Percentiles rank a stretch among this genome's conserved stretches.
phyloP scores from a whole-genome alignment of 1,140 invertebrate genomes.

The Papilio machaon region DNA sequence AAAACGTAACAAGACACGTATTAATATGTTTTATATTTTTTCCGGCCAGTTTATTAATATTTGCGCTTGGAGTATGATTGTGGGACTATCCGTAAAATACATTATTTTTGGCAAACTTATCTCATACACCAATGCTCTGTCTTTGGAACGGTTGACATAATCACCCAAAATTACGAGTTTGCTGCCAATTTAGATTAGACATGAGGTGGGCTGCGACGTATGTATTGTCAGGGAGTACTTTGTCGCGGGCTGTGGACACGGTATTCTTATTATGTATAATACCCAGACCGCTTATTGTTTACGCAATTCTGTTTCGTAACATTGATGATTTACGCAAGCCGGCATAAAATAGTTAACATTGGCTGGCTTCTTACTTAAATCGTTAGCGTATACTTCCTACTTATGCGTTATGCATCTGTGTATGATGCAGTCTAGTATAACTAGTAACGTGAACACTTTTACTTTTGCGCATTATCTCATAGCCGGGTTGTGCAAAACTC shows the following conservation, averaged over 20 bases:
- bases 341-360: slow-evolving; percentile 37
- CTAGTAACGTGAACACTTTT: slow-evolving; percentile 24
- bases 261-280: slow-evolving; percentile 52
- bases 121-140: slow-evolving; percentile 52
- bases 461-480: slow-evolving; percentile 36
- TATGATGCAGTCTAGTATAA: slow-evolving; percentile 36
- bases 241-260: slow-evolving; percentile 66
- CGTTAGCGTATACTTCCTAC: slow-evolving; percentile 36
- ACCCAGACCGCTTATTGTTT: slow-evolving; percentile 54
- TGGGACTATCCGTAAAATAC: slow-evolving; percentile 11
- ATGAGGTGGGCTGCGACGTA: slow-evolving; percentile 57
- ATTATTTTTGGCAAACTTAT: slow-evolving; percentile 23
- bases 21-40: background rate
- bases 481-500: slow-evolving; percentile 19
- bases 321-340: slow-evolving; percentile 39
- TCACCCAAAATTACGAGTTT: slow-evolving; percentile 62
- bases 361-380: slow-evolving; percentile 41
- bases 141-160: slow-evolving; percentile 72
- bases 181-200: slow-evolving; percentile 66
- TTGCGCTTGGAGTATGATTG: background rate
- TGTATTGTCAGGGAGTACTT: slow-evolving; percentile 71
- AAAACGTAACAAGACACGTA: background rate
- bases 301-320: slow-evolving; percentile 62
- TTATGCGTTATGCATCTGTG: slow-evolving; percentile 29
- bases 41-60: no score